A percentile compares a stretch with the other conserved stretches of the same genome.
These are phyloP conservation scores for Toxotes chatareus DNA, from an alignment of 2,113 vertebrate genomes.

Conservation along the genomic window DNA sequence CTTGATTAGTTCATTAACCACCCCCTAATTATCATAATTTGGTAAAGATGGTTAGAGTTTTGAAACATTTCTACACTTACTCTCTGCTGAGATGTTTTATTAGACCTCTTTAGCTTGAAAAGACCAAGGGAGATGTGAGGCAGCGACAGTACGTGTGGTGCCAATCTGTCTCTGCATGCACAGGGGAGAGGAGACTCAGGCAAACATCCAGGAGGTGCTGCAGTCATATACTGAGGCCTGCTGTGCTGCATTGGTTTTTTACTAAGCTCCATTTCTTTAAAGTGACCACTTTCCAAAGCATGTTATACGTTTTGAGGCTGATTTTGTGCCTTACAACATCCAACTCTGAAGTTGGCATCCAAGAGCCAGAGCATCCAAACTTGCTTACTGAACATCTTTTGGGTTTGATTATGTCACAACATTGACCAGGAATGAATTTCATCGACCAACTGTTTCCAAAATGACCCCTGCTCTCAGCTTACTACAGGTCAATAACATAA, in stretches of 20 bases:
- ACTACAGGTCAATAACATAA: neutral
- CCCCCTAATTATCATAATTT: conserved; percentile 54
- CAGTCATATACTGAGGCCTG: conserved; percentile 16
- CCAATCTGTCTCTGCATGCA: conserved; percentile 32
- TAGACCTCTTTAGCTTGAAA: conserved; percentile 36
- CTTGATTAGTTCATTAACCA: conserved; percentile 60
- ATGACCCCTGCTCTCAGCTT: neutral
- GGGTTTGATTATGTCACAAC: neutral
- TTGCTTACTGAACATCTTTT: neutral
- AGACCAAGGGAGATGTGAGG: neutral
- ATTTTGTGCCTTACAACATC: conserved; percentile 3
- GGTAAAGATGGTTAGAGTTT: conserved; percentile 39
- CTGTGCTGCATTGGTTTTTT: conserved; percentile 21
- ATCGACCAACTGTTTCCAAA: neutral
- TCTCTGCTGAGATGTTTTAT: conserved; percentile 48
- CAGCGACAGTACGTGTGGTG: neutral
- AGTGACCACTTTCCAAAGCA: neutral
- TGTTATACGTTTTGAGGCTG: neutral
- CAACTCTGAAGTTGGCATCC: neutral
- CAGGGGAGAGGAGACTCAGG: conserved; percentile 1
- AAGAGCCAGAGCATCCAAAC: neutral
- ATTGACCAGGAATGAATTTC: neutral
- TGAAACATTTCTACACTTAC: conserved; percentile 10
- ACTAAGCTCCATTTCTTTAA: conserved; percentile 9
- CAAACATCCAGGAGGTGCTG: conserved; percentile 38